phyloP scores from a whole-genome alignment of 2,888 invertebrate genomes.

The Sarcophaga carnaria region DNA sequence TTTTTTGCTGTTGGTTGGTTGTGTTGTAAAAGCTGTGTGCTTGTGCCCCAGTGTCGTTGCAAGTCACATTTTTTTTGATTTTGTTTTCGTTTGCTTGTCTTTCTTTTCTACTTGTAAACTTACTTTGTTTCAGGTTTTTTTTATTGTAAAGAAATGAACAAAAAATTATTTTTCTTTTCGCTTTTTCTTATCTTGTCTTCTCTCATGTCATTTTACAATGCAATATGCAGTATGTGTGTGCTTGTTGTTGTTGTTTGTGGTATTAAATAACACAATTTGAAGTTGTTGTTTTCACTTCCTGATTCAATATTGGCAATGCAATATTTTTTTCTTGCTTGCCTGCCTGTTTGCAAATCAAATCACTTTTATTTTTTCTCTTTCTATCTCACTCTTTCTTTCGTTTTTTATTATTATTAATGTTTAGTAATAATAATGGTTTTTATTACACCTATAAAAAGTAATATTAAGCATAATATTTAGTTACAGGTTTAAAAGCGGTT shows the following conservation, averaged over 20 bases:
- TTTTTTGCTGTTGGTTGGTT: constrained; percentile 14
- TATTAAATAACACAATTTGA: constrained; percentile 68
- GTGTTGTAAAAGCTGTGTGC: constrained; percentile 48
- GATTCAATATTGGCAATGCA: constrained; percentile 53
- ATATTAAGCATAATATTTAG: constrained; percentile 21
- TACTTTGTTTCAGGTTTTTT: constrained; percentile 57
- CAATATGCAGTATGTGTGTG: constrained; percentile 27
- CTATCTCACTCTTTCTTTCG: constrained; percentile 60
- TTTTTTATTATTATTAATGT: not conserved
- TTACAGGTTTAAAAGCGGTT: constrained; percentile 49
- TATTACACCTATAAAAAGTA: constrained; percentile 5
- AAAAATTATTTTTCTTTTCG: constrained; percentile 11
- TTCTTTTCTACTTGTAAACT: constrained; percentile 18
- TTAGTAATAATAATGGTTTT: constrained; percentile 34
- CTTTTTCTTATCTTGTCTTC: constrained; percentile 54
- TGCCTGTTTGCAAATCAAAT: constrained; percentile 56
- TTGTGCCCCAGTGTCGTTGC: constrained; percentile 69
- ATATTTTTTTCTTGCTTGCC: constrained; percentile 28
- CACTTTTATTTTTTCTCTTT: constrained; percentile 57
- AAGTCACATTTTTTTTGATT: constrained; percentile 40
- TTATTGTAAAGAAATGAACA: not conserved
- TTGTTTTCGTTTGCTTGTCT: not conserved
- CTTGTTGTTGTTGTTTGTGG: constrained; percentile 37
- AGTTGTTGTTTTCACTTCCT: constrained; percentile 66
- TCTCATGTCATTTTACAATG: constrained; percentile 42